A percentile compares a stretch with the other conserved stretches of the same genome.
phyloP scores from a whole-genome alignment of 2,888 invertebrate species.

The Brenthis ino region DNA sequence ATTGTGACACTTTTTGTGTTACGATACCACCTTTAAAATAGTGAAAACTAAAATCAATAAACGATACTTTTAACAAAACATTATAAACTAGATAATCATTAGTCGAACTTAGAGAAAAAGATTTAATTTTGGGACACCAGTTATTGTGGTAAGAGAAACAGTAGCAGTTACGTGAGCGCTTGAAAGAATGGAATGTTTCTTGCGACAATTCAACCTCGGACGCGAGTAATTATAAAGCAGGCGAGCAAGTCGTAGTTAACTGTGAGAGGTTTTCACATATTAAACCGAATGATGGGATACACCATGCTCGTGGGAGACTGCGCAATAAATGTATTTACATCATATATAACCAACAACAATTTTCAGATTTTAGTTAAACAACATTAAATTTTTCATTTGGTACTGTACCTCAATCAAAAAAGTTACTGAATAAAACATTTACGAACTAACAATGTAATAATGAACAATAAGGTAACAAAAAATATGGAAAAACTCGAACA shows the following conservation, averaged over 20 bases:
- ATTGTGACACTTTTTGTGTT: too few species aligned
- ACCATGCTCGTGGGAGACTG: conserved; percentile 60
- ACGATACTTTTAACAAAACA: conserved; percentile 13
- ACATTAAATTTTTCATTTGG: not conserved
- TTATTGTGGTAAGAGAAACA: conserved; percentile 41
- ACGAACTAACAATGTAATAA: conserved; percentile 64
- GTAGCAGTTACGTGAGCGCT: conserved; percentile 61
- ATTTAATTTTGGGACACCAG: conserved; percentile 18
- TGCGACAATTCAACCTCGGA: conserved; percentile 71
- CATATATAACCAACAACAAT: conserved; percentile 41
- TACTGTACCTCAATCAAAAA: not conserved
- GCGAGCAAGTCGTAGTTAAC: conserved; percentile 53
- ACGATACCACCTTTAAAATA: conserved; percentile 2
- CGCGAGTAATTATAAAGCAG: conserved; percentile 60
- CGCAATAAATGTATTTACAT: conserved; percentile 49
- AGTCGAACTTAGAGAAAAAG: conserved; percentile 12
- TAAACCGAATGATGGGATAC: conserved; percentile 50
- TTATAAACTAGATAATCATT: conserved; percentile 5
- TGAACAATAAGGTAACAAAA: conserved; percentile 58
- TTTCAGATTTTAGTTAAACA: too few species aligned
- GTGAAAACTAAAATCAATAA: conserved; percentile 6
- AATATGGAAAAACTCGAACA: conserved; percentile 48
- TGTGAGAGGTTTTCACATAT: conserved; percentile 65
- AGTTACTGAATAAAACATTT: conserved; percentile 1
- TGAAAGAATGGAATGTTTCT: conserved; percentile 68